Evolutionary conservation across 1,140 invertebrate genomes (phyloP), one percentile per base, ranked within the genome.

Genomic region (Drosophila prosaltans): DNA sequence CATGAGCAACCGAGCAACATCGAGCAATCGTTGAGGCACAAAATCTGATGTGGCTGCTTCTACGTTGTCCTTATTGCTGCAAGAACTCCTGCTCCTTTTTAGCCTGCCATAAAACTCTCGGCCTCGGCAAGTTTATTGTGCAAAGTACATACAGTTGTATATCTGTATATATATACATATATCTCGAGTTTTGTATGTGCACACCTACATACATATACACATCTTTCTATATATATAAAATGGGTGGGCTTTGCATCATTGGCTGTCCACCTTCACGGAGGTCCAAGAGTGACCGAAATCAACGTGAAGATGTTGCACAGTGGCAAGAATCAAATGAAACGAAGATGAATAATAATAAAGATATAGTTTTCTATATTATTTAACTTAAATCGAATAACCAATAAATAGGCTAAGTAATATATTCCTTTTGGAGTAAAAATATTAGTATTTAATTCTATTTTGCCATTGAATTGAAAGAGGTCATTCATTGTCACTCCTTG

Each of bases 41-140:
- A 78, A 79, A 81, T 82, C 80, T 75, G 79, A 81, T 81, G 79
- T 69, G 54, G 72, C 69, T 69, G 69, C 74, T 69, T 65, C 70
- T 82, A 69, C 74, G 67, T 76, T 76, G 67, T 80, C 72, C 67
- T 80, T 80, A 70, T 80, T 80, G 63, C 68, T 72, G 67, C 78
- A 80, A 26, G 66, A 28, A 30, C 67, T 64, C 36, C 51, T 32
- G 41, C 75, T 72, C 48, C 64, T 64, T 55, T 40, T 58, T 54
- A 77, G 74, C 59, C 67, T 45, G 58, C 62, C 67, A 82, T 59
- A 57, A 79, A 79, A 74, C 73, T 73, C 71, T 76, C 67, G 74
- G 67, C 76, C 65, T 62, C 65, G 73, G 58, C 76, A 77, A 68
- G 65, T 68, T 74, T 69, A 74, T 65, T 60, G 78, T 70, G 69